A percentile compares a stretch with the other conserved stretches of the same genome.
Conservation (phyloP, 2,113 vertebrate species). For the Xyliphius kryptos region DNA sequence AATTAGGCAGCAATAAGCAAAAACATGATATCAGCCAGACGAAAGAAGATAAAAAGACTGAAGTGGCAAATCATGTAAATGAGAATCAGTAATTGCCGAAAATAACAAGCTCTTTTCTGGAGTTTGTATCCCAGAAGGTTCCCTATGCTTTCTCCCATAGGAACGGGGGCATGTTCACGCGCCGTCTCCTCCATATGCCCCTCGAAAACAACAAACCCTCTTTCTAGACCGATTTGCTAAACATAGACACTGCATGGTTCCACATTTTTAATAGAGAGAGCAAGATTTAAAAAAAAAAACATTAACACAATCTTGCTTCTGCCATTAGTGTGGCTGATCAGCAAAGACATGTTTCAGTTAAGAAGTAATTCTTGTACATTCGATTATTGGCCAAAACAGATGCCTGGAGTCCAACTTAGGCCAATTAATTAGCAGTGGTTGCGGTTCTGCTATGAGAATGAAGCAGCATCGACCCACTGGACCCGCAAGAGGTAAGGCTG, state of each 20-base stretch:
- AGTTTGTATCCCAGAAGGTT: neutral
- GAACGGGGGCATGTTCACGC: neutral
- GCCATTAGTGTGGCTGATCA: neutral
- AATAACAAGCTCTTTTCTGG: slow-evolving; percentile 25
- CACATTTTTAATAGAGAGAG: neutral
- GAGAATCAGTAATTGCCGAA: slow-evolving; percentile 14
- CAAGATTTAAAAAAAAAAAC: neutral
- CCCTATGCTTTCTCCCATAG: neutral
- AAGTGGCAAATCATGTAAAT: slow-evolving; percentile 1
- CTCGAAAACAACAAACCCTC: neutral
- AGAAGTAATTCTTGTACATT: neutral
- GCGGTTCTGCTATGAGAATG: neutral
- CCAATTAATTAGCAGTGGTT: neutral
- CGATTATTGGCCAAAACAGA: neutral
- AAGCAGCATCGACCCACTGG: neutral
- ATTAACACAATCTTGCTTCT: neutral
- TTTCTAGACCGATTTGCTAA: neutral
- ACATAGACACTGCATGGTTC: neutral
- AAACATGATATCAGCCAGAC: neutral
- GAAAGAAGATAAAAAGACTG: neutral
- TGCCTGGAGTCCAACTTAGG: neutral
- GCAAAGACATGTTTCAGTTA: neutral
- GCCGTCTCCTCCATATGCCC: slow-evolving; percentile 6
- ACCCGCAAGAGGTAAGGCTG: neutral
- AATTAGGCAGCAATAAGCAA: neutral